These are phyloP conservation scores for Triplophysa tibetana DNA, from an alignment of 2,113 vertebrate genomes.

Conservation along the genomic window DNA sequence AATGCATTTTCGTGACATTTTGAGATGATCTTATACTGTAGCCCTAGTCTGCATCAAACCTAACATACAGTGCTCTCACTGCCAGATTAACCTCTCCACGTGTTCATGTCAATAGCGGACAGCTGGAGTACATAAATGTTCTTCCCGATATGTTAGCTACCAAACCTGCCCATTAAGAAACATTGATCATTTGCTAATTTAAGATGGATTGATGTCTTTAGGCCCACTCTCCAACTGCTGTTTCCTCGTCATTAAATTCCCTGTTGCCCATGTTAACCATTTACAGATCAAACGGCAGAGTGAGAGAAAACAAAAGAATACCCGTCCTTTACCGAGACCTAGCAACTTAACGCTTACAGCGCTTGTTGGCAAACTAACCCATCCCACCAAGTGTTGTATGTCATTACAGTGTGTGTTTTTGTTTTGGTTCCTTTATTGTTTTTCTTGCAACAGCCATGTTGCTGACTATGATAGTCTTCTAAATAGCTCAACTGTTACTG, in stretches of 20 bases:
- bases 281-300: neutral
- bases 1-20: too few relatives aligned
- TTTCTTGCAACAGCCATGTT: neutral
- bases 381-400: neutral
- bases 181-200: constrained; percentile 26
- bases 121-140: constrained; percentile 18
- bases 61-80: neutral
- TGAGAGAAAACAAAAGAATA: neutral
- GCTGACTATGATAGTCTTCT: neutral
- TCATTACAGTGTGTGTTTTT: neutral
- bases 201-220: neutral
- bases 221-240: constrained; percentile 29
- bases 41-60: neutral
- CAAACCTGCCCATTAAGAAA: constrained; percentile 38
- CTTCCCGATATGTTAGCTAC: constrained; percentile 11
- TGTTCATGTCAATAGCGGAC: neutral
- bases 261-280: neutral
- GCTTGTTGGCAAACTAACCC: too few relatives aligned
- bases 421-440: neutral
- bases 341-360: too few relatives aligned
- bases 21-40: too few relatives aligned
- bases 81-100: neutral
- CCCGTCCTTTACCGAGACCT: neutral
- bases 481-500: neutral
- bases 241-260: constrained; percentile 18